Percentiles rank a stretch among this genome's conserved stretches.
Evolutionary conservation across 2,113 vertebrate species (phyloP).

Genomic region (Aspiorhynchus laticeps): DNA sequence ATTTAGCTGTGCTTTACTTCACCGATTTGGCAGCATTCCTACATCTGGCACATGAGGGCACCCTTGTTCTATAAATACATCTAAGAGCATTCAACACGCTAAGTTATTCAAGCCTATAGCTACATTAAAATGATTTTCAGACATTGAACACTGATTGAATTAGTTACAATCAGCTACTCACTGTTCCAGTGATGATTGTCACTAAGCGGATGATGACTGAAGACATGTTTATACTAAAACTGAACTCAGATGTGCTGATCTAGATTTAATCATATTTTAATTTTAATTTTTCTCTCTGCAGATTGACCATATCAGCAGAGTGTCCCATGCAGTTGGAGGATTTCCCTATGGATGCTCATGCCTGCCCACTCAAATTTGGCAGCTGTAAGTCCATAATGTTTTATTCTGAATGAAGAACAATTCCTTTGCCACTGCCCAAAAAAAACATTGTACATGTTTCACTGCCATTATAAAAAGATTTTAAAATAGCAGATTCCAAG

Average conservation of each 20-base stretch:
- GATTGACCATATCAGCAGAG: slow-evolving; percentile 95
- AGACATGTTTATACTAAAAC: neutral
- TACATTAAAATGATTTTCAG: neutral
- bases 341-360: slow-evolving; percentile 97
- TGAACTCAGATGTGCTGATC: neutral
- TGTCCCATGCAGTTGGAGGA: slow-evolving; percentile 99
- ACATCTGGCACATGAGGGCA: slow-evolving; percentile 47
- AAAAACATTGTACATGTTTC: neutral
- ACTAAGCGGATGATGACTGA: neutral
- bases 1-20: slow-evolving; percentile 41
- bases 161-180: neutral
- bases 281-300: slow-evolving; percentile 64
- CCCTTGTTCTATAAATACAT: slow-evolving; percentile 46
- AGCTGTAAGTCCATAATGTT: slow-evolving; percentile 87
- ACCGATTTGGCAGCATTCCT: slow-evolving; percentile 27
- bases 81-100: slow-evolving; percentile 1
- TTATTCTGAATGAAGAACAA: slow-evolving; percentile 3
- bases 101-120: neutral
- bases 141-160: neutral
- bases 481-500: slow-evolving; percentile 10
- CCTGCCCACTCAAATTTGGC: slow-evolving; percentile 96
- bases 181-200: neutral
- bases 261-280: neutral
- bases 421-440: neutral
- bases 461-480: neutral